These are phyloP conservation scores for Potamarius usumacintae DNA, from an alignment of 2,113 vertebrate species.

Conservation along the genomic window DNA sequence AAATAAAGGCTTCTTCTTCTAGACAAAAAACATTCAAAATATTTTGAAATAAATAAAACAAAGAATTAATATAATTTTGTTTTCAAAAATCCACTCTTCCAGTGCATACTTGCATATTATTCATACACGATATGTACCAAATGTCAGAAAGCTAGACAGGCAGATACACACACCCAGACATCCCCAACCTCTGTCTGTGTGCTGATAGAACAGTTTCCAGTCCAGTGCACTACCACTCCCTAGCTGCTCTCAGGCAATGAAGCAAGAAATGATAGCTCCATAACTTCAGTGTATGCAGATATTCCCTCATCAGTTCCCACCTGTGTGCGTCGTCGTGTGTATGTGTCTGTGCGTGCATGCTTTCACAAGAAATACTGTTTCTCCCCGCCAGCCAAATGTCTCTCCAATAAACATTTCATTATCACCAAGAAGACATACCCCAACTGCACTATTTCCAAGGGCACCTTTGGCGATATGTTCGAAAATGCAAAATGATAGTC, in stretches of 20 bases:
- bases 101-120: neutral
- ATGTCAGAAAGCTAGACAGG: neutral
- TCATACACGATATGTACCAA: neutral
- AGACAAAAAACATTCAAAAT: neutral
- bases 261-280: conserved; percentile 67
- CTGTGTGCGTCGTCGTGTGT: neutral
- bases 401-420: conserved; percentile 42
- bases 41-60: neutral
- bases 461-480: conserved; percentile 7
- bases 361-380: conserved; percentile 19
- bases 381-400: neutral
- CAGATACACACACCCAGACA: neutral
- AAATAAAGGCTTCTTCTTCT: too few species aligned
- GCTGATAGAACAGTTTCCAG: conserved; percentile 68
- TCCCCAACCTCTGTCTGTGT: neutral
- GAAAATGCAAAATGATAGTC: neutral
- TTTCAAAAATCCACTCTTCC: neutral
- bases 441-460: conserved; percentile 10
- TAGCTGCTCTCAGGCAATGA: conserved; percentile 65
- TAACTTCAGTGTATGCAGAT: conserved; percentile 63
- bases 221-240: conserved; percentile 66
- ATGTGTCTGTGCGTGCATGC: neutral
- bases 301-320: conserved; percentile 56
- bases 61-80: neutral
- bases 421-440: conserved; percentile 15